phyloP scores from a whole-genome alignment of 2,888 invertebrate genomes.

The Drosophila sordidula region DNA sequence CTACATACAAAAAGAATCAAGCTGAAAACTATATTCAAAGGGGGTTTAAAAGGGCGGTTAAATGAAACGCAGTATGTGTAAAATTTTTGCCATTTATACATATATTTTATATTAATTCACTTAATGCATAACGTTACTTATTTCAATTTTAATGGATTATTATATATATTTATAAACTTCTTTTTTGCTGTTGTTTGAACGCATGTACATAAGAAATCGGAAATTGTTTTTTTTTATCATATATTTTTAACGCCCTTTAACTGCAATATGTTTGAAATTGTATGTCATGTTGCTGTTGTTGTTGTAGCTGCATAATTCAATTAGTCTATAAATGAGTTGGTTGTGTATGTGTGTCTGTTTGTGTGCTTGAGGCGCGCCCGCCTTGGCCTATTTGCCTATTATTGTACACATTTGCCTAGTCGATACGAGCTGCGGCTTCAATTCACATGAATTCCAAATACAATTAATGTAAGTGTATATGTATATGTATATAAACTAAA shows the following conservation, averaged over 20 bases:
- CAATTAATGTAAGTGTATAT: conserved; percentile 31
- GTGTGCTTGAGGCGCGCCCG: conserved; percentile 7
- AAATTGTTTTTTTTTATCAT: conserved; percentile 12
- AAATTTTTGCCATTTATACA: conserved; percentile 80
- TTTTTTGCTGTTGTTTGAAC: conserved; percentile 37
- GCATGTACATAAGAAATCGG: conserved; percentile 59
- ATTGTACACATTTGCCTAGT: conserved; percentile 44
- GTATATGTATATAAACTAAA: conserved; percentile 32
- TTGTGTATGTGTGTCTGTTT: conserved; percentile 19
- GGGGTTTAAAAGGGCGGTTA: not conserved
- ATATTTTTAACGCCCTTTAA: conserved; percentile 16
- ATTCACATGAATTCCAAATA: conserved; percentile 57
- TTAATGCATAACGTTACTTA: conserved; percentile 67
- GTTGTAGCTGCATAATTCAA: conserved; percentile 38
- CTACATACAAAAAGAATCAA: conserved; percentile 21
- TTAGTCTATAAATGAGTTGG: conserved; percentile 56
- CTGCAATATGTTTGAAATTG: conserved; percentile 27
- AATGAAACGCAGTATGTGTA: conserved; percentile 40
- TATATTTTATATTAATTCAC: conserved; percentile 65
- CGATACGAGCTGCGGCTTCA: conserved; percentile 17
- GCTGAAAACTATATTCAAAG: conserved; percentile 2
- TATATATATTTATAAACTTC: conserved; percentile 25
- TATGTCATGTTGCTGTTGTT: conserved; percentile 1
- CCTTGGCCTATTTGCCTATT: conserved; percentile 34
- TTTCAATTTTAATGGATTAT: conserved; percentile 65